Percentiles rank a stretch among this genome's conserved stretches.
phyloP scores from a whole-genome alignment of 2,797 vertebrate genomes.

The Acanthiza pusilla region DNA sequence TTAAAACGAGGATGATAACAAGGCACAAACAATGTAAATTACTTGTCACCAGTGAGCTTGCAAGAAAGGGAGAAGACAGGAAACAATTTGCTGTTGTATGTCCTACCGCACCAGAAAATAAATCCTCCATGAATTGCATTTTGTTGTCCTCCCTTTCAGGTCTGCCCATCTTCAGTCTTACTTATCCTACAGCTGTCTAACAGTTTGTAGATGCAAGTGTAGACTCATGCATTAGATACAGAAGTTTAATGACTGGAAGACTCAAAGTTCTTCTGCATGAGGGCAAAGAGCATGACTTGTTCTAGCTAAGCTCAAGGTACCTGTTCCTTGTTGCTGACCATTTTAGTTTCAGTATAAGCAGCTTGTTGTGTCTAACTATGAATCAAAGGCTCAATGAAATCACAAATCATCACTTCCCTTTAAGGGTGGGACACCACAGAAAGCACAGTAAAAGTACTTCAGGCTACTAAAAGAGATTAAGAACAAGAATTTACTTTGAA shows the following conservation, averaged over 20 bases:
- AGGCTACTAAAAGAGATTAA: neutral
- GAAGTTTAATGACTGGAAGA: neutral
- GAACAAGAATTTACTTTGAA: neutral
- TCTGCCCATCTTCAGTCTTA: neutral
- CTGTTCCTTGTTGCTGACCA: neutral
- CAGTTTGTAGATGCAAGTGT: neutral
- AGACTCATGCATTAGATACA: neutral
- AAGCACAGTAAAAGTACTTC: neutral
- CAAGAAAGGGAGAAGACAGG: neutral
- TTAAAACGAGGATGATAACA: neutral
- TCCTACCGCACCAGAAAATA: neutral
- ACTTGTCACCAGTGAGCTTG: neutral
- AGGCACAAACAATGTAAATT: neutral
- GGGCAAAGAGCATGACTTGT: neutral
- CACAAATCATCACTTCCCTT: neutral
- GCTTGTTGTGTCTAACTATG: neutral
- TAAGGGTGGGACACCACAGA: neutral
- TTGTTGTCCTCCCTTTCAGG: neutral
- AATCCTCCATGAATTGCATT: neutral
- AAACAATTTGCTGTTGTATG: neutral
- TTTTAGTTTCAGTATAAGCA: neutral
- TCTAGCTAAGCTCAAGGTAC: neutral
- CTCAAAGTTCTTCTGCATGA: neutral
- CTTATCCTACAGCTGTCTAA: neutral
- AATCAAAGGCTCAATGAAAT: neutral